phyloP scores from a whole-genome alignment of 2,113 vertebrate species.

The Epinephelus lanceolatus region DNA sequence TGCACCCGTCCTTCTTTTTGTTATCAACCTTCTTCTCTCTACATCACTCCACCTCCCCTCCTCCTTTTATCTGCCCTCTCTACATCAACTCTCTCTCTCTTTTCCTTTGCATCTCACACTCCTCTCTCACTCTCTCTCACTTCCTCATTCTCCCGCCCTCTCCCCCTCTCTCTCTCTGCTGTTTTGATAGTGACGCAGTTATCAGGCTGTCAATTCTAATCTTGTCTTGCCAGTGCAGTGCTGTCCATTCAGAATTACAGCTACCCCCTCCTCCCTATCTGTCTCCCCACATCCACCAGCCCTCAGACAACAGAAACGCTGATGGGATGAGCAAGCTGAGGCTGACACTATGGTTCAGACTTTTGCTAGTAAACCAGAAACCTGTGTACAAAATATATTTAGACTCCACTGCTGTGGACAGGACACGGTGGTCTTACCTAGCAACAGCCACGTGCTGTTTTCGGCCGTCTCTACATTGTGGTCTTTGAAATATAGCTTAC shows the following conservation, averaged over 20 bases:
- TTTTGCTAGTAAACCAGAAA: conserved; percentile 63
- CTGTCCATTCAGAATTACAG: conserved; percentile 82
- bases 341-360: conserved; percentile 65
- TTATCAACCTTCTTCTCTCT: conserved; percentile 49
- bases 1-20: conserved; percentile 36
- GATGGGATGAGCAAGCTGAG: conserved; percentile 69
- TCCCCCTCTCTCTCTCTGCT: conserved; percentile 56
- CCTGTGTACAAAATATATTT: conserved; percentile 55
- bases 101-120: conserved; percentile 39
- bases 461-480: background rate
- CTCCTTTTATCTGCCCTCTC: conserved; percentile 55
- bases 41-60: conserved; percentile 46
- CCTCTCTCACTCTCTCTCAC: conserved; percentile 17
- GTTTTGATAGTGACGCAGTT: conserved; percentile 84
- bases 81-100: conserved; percentile 52
- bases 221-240: conserved; percentile 80
- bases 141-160: conserved; percentile 11
- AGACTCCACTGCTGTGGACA: conserved; percentile 38
- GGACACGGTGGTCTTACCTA: conserved; percentile 37
- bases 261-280: conserved; percentile 51
- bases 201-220: conserved; percentile 85
- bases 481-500: background rate
- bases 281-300: conserved; percentile 41
- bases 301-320: conserved; percentile 72
- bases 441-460: conserved; percentile 25